A percentile compares a stretch with the other conserved stretches of the same genome.
Conservation (phyloP, 1,140 invertebrate species). For the Pseudomyrmex concolor region DNA sequence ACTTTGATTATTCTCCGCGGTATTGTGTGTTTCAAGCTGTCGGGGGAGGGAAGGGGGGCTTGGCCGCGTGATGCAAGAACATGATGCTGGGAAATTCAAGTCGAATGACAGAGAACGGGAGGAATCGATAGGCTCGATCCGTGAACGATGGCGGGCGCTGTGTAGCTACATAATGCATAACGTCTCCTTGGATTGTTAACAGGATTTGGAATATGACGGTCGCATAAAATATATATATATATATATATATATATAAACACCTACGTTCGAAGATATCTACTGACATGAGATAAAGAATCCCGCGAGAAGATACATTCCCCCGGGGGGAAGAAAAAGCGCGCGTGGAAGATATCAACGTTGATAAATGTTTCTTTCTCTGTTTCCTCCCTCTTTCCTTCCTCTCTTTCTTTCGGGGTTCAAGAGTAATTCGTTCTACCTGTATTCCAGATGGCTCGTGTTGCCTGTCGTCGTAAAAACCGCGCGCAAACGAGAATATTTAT, state of each 20-base stretch:
- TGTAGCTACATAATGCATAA: slow-evolving; percentile 36
- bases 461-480: not conserved
- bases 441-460: slow-evolving; percentile 22
- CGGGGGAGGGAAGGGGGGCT: not conserved
- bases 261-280: slow-evolving; percentile 19
- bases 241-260: not conserved
- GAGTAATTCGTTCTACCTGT: slow-evolving; percentile 17
- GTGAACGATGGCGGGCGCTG: slow-evolving; percentile 4
- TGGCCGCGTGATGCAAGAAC: slow-evolving; percentile 16
- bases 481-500: slow-evolving; percentile 14
- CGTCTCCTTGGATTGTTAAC: slow-evolving; percentile 46
- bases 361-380: slow-evolving; percentile 24
- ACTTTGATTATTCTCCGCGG: slow-evolving; percentile 62
- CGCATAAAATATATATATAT: not conserved
- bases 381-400: too few relatives aligned
- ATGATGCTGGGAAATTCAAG: slow-evolving; percentile 56
- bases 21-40: slow-evolving; percentile 48
- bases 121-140: slow-evolving; percentile 55
- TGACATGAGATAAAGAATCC: slow-evolving; percentile 26
- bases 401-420: not conserved
- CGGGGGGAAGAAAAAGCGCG: not conserved
- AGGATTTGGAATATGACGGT: not conserved
- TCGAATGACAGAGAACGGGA: slow-evolving; percentile 36
- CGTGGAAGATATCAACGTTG: slow-evolving; percentile 50
- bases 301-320: slow-evolving; percentile 24